Conservation (phyloP, 2,888 invertebrate genomes). For the Euplagia quadripunctaria region DNA sequence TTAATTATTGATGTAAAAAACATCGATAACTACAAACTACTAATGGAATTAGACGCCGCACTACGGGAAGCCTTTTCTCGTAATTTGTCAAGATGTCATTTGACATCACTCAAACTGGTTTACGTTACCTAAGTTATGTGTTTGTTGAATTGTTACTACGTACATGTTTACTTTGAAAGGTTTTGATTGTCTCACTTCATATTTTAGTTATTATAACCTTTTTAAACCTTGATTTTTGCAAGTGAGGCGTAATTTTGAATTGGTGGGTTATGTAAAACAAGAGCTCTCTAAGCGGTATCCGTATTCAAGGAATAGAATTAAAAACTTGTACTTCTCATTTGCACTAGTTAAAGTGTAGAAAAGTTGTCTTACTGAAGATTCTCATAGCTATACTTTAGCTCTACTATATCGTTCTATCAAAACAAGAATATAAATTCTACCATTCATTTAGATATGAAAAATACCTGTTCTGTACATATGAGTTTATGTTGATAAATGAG, state of each 20-base stretch:
- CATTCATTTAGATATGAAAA: constrained; percentile 21
- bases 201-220: not conserved
- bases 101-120: constrained; percentile 82
- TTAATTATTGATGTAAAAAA: constrained; percentile 72
- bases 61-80: constrained; percentile 81
- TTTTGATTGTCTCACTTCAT: not conserved
- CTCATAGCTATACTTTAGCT: not conserved
- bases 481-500: constrained; percentile 47
- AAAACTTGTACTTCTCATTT: not conserved
- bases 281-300: not conserved
- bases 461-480: constrained; percentile 32
- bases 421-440: constrained; percentile 2
- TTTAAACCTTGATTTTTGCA: not conserved
- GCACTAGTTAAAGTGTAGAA: not conserved
- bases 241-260: no score
- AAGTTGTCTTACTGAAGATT: not conserved
- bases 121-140: constrained; percentile 62
- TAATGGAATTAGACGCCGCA: constrained; percentile 73
- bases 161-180: not conserved
- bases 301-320: not conserved
- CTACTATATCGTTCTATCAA: not conserved
- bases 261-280: not conserved
- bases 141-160: constrained; percentile 17
- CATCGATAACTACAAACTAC: constrained; percentile 54
- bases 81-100: constrained; percentile 84